Percentiles rank a stretch among this genome's conserved stretches.
phyloP scores from a whole-genome alignment of 2,797 vertebrate species.

The Xiphophorus birchmanni region DNA sequence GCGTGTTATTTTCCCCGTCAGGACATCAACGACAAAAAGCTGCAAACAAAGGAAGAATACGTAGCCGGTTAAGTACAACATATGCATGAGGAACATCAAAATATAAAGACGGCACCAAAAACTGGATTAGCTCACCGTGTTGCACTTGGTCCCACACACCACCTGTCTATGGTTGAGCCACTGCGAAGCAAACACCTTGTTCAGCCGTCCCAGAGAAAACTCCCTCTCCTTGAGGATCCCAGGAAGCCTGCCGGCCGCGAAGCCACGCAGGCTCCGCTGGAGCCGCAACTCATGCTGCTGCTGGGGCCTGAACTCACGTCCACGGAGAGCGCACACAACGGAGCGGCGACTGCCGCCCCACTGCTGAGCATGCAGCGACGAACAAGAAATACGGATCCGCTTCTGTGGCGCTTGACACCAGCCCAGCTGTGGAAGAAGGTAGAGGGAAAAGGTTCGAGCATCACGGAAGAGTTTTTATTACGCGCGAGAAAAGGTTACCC shows the following conservation, averaged over 20 bases:
- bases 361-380: conserved; percentile 83
- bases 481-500: not conserved
- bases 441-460: not conserved
- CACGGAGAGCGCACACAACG: conserved; percentile 91
- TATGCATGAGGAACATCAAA: not conserved
- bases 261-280: conserved; percentile 87
- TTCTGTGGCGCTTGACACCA: conserved; percentile 81
- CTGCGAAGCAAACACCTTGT: conserved; percentile 98
- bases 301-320: conserved; percentile 89
- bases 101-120: not conserved
- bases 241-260: conserved; percentile 92
- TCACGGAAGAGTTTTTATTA: not conserved
- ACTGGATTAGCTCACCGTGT: conserved; percentile 87
- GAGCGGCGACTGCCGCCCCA: conserved; percentile 87
- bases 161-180: conserved; percentile 98
- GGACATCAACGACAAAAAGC: conserved; percentile 96
- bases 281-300: conserved; percentile 87
- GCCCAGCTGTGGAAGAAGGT: conserved; percentile 68
- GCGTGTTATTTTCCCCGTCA: conserved; percentile 93
- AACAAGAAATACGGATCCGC: conserved; percentile 79
- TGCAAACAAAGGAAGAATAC: conserved; percentile 54
- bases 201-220: conserved; percentile 93
- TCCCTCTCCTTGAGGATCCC: conserved; percentile 91
- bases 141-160: conserved; percentile 98
- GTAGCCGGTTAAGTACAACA: not conserved